Percentiles rank a stretch among this genome's conserved stretches.
phyloP scores from a whole-genome alignment of 2,797 vertebrate species.

The Eulemur albifrons region DNA sequence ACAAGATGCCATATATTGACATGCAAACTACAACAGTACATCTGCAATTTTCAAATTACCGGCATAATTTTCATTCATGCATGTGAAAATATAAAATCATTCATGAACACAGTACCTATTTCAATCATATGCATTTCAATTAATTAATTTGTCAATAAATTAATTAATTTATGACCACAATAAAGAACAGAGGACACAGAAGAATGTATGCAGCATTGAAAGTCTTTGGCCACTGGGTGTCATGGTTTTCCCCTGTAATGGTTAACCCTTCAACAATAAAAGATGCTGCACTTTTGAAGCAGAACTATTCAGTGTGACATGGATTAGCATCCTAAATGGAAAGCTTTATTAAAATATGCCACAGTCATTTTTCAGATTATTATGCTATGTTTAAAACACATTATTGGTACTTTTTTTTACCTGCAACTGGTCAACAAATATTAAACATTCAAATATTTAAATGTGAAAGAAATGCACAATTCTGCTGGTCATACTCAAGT shows the following conservation, averaged over 20 bases:
- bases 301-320: neutral
- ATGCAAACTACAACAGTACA: rapidly evolving
- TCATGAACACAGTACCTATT: neutral
- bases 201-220: neutral
- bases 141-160: too few relatives aligned
- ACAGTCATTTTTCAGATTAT: neutral
- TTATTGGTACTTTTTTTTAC: neutral
- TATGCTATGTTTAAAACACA: neutral
- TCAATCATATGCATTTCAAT: neutral
- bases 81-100: neutral
- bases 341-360: too few relatives aligned
- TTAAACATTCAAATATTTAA: neutral
- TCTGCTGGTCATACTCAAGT: too few relatives aligned
- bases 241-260: slow-evolving; percentile 72
- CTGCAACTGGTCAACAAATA: neutral
- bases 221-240: slow-evolving; percentile 77
- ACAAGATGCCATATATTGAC: rapidly evolving
- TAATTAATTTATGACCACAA: neutral
- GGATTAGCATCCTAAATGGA: rapidly evolving
- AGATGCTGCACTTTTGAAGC: neutral
- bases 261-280: neutral
- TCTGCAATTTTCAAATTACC: neutral
- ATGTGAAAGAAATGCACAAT: too few relatives aligned
- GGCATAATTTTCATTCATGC: rapidly evolving
- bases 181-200: neutral